Conservation (phyloP, 1,140 invertebrate species). For the Harpegnathos saltator region DNA sequence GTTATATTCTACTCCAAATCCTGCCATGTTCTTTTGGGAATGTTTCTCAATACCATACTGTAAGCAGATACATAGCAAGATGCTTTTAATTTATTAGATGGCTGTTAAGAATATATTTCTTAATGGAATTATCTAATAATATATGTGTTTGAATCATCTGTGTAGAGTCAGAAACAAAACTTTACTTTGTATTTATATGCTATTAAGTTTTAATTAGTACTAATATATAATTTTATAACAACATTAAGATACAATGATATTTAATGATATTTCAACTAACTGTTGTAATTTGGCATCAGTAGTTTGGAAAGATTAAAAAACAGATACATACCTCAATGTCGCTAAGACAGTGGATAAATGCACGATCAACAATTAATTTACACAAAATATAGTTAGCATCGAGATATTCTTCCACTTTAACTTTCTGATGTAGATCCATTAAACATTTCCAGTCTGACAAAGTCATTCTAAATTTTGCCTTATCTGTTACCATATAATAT, state of each 20-base stretch:
- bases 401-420: conserved; percentile 77
- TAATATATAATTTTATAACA: too few species aligned
- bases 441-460: conserved; percentile 78
- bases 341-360: conserved; percentile 78
- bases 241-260: too few species aligned
- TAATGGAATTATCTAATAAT: not conserved
- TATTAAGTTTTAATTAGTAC: too few species aligned
- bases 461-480: conserved; percentile 80
- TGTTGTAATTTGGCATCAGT: too few species aligned
- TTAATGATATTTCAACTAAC: too few species aligned
- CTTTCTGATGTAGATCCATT: conserved; percentile 75
- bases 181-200: too few species aligned
- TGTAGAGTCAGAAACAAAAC: too few species aligned
- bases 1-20: conserved; percentile 17
- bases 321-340: conserved; percentile 77
- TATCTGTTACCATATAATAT: conserved; percentile 80
- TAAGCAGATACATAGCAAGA: conserved; percentile 44
- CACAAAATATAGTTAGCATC: conserved; percentile 83
- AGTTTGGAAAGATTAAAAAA: too few species aligned
- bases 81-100: not conserved
- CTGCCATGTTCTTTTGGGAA: conserved; percentile 61
- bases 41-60: conserved; percentile 80
- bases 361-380: conserved; percentile 79
- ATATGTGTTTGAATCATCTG: not conserved
- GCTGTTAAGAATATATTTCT: not conserved